Evolutionary conservation across 2,888 invertebrate species (phyloP).

Genomic region (Hydroisotoma schaefferi): DNA sequence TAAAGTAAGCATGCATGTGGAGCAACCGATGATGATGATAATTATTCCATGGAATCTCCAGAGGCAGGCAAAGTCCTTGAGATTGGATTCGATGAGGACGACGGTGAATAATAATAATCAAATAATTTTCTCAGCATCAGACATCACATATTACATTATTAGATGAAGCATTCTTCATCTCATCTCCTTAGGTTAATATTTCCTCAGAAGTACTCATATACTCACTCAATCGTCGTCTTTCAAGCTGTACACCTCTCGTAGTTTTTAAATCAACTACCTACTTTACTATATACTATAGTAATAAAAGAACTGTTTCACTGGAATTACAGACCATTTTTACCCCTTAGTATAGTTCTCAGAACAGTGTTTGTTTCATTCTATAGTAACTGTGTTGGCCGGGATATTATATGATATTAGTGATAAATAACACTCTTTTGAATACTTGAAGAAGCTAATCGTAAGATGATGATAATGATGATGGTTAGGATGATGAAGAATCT

Average conservation of each 20-base stretch:
- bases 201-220: not conserved
- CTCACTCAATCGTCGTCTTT: no score
- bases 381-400: no score
- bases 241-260: no score
- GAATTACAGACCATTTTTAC: no score
- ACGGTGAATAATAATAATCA: conserved; percentile 20
- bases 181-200: not conserved
- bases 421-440: no score
- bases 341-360: no score
- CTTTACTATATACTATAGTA: no score
- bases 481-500: conserved; percentile 1
- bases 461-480: not conserved
- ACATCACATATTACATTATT: conserved; percentile 3
- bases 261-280: no score
- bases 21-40: conserved; percentile 8
- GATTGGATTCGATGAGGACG: conserved; percentile 5
- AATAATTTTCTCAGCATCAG: conserved; percentile 23
- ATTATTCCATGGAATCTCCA: not conserved
- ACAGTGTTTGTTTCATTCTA: no score
- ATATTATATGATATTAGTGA: no score
- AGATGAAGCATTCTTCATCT: conserved; percentile 1
- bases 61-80: conserved; percentile 4
- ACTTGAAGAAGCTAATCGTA: no score
- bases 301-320: no score
- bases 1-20: conserved; percentile 17